Evolutionary conservation across 2,113 vertebrate species (phyloP).

Genomic region (Mesitornis unicolor): DNA sequence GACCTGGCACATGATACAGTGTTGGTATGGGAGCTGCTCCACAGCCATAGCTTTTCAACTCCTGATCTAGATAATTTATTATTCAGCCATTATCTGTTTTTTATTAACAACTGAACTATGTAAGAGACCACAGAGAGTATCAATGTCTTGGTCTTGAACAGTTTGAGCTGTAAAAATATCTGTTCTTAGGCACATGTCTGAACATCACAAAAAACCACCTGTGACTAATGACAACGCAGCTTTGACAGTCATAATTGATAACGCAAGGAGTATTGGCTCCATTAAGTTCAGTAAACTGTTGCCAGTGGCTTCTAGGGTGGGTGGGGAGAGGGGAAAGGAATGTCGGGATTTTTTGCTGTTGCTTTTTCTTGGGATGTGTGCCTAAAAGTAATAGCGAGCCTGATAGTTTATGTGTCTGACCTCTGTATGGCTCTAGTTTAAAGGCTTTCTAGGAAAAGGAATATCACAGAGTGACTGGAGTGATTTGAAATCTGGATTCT

Average conservation of each 20-base stretch:
- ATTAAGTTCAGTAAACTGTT: neutral
- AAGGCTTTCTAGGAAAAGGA: neutral
- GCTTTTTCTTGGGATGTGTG: neutral
- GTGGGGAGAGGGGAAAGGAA: neutral
- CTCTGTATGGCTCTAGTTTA: neutral
- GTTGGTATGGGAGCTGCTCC: neutral
- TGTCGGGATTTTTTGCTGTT: neutral
- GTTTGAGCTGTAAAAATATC: neutral
- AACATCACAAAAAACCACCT: neutral
- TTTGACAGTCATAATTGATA: neutral
- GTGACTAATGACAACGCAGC: neutral
- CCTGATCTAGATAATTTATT: neutral
- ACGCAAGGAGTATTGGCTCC: neutral
- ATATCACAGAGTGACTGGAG: neutral
- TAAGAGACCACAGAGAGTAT: neutral
- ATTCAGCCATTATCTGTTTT: neutral
- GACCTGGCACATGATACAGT: neutral
- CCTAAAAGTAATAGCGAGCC: neutral
- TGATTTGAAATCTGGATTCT: neutral
- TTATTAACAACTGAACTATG: neutral
- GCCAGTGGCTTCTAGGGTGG: neutral
- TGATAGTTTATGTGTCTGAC: neutral
- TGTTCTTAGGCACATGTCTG: neutral
- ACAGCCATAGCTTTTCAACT: neutral
- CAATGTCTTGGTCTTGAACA: neutral